Base-by-base conservation (phyloP, 2,797 vertebrate species). In the Enteromius afrohamiltoni region DNA sequence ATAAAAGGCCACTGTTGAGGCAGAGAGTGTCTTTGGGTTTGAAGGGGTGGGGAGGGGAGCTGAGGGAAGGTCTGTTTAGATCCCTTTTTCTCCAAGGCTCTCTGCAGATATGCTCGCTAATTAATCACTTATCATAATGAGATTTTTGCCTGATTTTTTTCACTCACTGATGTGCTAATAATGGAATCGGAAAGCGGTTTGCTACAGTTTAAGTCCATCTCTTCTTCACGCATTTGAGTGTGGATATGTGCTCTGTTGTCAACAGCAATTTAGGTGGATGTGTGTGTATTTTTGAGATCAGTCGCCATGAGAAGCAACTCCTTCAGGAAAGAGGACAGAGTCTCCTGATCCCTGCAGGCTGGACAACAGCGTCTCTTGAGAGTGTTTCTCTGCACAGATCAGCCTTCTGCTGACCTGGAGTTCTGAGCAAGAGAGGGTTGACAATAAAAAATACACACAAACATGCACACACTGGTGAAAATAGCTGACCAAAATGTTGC, bases 121-220 rank as follows among this genome's bases (percentile, higher is more conserved):
- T 94, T 94, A 93, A 94, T 93, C 93, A 93, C 91, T 93, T 91
- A 91, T 93, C 93, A 93, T 90, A 90, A 93, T 91, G 89, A 92
- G 91, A 89, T 90, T 92, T 89, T 84, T 88, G 79, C 85, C 85
- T 85, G 86, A 76, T 53, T 90, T 86, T 68, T 42, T 69, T 70
- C 71, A 65, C 34, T 68, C 55, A 62, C 37, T 68, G 67, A 58
- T 78, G 80, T 83, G 67, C 80, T 85, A 83, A 85, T 83, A 87
- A 83, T 55, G 65, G 51, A 75, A 78, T 65, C 47, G 14, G 85
- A 76, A 69, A 16, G 69, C 42, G 37, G 73, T 73, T 84, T 29
- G 69, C 62, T 83, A 77, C 70, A 71, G 70, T 80, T 82, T 53
- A 29, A 65, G 37, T 62, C 73, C 23, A 13, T 53, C 21, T 68